phyloP scores from a whole-genome alignment of 2,888 invertebrate genomes.

The Chesias legatella region DNA sequence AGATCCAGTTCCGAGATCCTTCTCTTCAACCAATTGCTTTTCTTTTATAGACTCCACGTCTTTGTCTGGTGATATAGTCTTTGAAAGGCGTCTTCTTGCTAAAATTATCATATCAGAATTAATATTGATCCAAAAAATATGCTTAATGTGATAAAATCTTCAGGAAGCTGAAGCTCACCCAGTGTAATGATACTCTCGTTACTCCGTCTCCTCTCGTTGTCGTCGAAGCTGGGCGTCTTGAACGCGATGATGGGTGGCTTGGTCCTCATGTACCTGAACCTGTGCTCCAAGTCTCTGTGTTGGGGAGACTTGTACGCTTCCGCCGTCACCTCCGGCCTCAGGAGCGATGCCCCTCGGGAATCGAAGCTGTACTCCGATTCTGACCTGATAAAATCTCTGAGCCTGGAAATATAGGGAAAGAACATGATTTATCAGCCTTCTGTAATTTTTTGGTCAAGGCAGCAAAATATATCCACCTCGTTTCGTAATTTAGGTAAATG shows the following conservation, averaged over 20 bases:
- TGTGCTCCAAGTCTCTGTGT: constrained; percentile 89
- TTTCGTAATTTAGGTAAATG: too few relatives aligned
- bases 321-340: constrained; percentile 82
- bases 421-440: too few relatives aligned
- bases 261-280: constrained; percentile 93
- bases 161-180: constrained; percentile 46
- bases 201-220: constrained; percentile 80
- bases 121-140: too few relatives aligned
- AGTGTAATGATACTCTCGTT: constrained; percentile 79
- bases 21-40: constrained; percentile 22
- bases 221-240: constrained; percentile 89
- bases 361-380: constrained; percentile 90
- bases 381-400: constrained; percentile 86
- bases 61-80: constrained; percentile 66
- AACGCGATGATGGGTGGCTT: constrained; percentile 94
- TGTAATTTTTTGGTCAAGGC: too few relatives aligned
- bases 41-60: constrained; percentile 77
- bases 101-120: constrained; percentile 36
- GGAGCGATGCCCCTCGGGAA: constrained; percentile 75
- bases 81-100: constrained; percentile 71
- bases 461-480: too few relatives aligned
- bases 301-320: constrained; percentile 86
- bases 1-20: constrained; percentile 9
- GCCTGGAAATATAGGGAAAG: too few relatives aligned
- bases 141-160: too few relatives aligned